These are phyloP conservation scores for Amphipoea oculea DNA, from an alignment of 2,888 invertebrate species.

Conservation along the genomic window DNA sequence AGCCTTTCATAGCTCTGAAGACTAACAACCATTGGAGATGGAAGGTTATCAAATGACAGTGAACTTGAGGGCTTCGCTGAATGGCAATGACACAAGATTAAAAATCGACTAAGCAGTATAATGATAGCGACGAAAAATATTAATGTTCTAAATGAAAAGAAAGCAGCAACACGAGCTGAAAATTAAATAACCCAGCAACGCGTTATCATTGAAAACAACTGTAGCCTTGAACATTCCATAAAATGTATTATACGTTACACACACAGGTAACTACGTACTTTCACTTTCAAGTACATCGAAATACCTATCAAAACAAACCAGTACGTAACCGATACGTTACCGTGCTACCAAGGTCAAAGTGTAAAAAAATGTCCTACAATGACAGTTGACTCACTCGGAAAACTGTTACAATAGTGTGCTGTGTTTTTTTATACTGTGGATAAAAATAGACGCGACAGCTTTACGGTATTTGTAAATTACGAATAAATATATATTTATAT, in stretches of 20 bases:
- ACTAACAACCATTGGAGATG: not conserved
- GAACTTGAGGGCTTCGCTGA: not conserved
- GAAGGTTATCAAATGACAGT: not conserved
- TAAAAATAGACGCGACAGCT: slow-evolving; percentile 16
- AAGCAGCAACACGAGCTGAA: not conserved
- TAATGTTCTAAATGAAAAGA: not conserved
- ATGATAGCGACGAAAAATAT: not conserved
- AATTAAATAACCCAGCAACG: not conserved
- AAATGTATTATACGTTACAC: not conserved
- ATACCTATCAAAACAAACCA: slow-evolving; percentile 16
- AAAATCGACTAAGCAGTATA: too few relatives aligned
- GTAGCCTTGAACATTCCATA: slow-evolving; percentile 25
- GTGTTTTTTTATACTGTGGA: slow-evolving; percentile 2
- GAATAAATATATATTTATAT: too few relatives aligned
- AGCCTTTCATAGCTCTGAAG: too few relatives aligned
- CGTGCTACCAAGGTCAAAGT: slow-evolving; percentile 26
- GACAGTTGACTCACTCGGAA: not conserved
- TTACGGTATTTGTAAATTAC: not conserved
- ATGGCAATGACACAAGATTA: not conserved
- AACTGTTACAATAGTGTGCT: not conserved
- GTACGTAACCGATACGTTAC: not conserved
- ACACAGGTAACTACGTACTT: slow-evolving; percentile 3
- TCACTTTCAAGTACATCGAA: slow-evolving; percentile 8
- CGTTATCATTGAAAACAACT: slow-evolving; percentile 39
- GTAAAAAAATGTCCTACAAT: slow-evolving; percentile 15